These are phyloP conservation scores for Shinisaurus crocodilurus DNA, from an alignment of 2,113 vertebrate species.

Conservation along the genomic window DNA sequence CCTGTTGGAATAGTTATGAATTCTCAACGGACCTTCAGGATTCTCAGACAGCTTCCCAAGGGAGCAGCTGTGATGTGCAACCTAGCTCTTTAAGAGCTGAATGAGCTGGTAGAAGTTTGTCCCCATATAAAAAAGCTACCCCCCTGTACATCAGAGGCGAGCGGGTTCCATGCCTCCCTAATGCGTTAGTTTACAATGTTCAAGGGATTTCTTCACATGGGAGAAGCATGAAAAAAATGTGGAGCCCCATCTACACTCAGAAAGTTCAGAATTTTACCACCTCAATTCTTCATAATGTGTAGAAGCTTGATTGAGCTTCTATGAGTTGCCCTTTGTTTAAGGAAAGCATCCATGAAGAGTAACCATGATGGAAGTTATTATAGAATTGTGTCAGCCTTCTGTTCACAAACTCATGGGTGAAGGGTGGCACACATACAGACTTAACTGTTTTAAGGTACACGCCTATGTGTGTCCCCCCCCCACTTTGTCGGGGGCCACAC, in stretches of 20 bases:
- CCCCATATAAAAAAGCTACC: neutral
- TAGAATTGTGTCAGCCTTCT: no score
- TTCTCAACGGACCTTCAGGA: neutral
- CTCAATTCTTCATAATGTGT: neutral
- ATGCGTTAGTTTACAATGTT: no score
- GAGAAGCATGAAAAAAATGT: neutral
- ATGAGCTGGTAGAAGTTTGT: neutral
- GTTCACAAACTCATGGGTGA: no score
- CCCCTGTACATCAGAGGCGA: neutral
- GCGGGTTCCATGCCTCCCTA: no score
- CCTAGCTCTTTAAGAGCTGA: neutral
- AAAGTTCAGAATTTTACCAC: neutral
- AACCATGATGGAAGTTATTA: no score
- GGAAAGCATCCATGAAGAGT: neutral
- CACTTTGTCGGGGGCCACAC: no score
- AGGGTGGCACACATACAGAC: no score
- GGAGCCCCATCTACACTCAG: neutral
- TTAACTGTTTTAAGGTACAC: no score
- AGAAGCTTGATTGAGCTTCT: neutral
- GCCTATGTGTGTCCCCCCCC: no score
- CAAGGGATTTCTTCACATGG: neutral
- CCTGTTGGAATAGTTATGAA: neutral
- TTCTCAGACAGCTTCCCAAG: neutral
- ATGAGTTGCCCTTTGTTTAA: neutral
- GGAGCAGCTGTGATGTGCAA: neutral